A percentile compares a stretch with the other conserved stretches of the same genome.
phyloP scores from a whole-genome alignment of 2,113 vertebrate species.

The Oryctolagus cuniculus region mOryCun1.1 NC_091447.1:56674501-56675000 shows the following conservation, averaged over 20 bases:
- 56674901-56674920: not conserved
- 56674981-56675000: not conserved
- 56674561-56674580: not conserved
- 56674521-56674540: not conserved
- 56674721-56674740: not conserved
- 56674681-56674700: not conserved
- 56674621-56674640: not conserved
- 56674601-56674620: not conserved
- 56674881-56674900: too few relatives aligned
- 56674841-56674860: not conserved
- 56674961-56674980: not conserved
- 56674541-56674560: not conserved
- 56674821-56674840: not conserved
- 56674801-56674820: not conserved
- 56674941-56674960: not conserved
- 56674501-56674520: not conserved
- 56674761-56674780: not conserved
- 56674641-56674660: not conserved
- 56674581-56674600: not conserved
- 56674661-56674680: not conserved
- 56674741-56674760: not conserved
- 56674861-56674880: accelerated
- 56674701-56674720: too few relatives aligned
- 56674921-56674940: not conserved
- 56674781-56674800: not conserved